These are phyloP conservation scores for Alsophila aescularia DNA, from an alignment of 2,888 invertebrate genomes.

Conservation along the genomic window DNA sequence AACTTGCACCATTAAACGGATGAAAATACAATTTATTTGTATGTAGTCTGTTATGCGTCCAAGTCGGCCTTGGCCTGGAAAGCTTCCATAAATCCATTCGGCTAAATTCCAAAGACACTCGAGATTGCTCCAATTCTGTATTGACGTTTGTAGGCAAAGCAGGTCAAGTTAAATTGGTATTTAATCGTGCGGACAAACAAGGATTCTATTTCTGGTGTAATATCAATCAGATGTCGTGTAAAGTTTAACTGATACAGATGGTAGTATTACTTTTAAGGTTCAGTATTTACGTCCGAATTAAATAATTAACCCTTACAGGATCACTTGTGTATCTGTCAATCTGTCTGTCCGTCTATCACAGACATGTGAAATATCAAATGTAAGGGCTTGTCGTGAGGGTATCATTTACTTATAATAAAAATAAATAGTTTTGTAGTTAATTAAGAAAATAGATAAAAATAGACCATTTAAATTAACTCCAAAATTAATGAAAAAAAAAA, in stretches of 20 bases:
- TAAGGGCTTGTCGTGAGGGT: too few species aligned
- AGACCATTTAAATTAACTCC: too few species aligned
- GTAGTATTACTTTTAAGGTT: too few species aligned
- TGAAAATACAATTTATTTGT: slow-evolving; percentile 14
- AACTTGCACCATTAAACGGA: not conserved
- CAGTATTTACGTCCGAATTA: too few species aligned
- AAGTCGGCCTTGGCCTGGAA: slow-evolving; percentile 48
- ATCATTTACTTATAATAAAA: too few species aligned
- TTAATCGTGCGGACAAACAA: slow-evolving; percentile 30
- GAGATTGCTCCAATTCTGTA: slow-evolving; percentile 20
- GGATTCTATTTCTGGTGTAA: slow-evolving; percentile 42
- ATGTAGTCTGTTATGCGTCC: slow-evolving; percentile 20
- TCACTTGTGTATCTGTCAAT: too few species aligned
- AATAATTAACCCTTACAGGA: too few species aligned
- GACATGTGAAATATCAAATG: too few species aligned
- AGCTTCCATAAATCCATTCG: slow-evolving; percentile 20
- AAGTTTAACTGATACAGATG: not conserved
- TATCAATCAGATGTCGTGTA: slow-evolving; percentile 42
- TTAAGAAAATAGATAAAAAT: too few species aligned
- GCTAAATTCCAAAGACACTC: slow-evolving; percentile 38
- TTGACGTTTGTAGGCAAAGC: slow-evolving; percentile 20
- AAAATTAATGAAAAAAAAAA: too few species aligned
- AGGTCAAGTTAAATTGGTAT: slow-evolving; percentile 42
- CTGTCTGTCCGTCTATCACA: too few species aligned
- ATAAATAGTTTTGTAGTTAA: too few species aligned